Percentiles rank a stretch among this genome's conserved stretches.
phyloP scores from a whole-genome alignment of 2,113 vertebrate genomes.

The Prunella fulvescens region DNA sequence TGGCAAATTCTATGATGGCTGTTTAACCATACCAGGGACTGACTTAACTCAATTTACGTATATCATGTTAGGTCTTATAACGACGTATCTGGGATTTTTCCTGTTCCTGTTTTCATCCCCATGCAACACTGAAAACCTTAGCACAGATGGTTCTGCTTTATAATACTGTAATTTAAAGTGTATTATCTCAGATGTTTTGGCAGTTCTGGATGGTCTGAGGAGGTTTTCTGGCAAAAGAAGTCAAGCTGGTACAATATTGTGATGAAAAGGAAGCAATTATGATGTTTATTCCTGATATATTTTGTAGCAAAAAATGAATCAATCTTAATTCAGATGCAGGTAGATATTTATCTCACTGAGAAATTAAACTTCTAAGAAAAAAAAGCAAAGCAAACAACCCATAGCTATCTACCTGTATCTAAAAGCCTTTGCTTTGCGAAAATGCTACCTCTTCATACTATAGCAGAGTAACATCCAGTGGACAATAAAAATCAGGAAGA shows the following conservation, averaged over 20 bases:
- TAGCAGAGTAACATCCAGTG: background rate
- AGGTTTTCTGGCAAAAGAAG: background rate
- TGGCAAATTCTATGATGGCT: background rate
- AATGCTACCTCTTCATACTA: background rate
- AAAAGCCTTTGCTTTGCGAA: background rate
- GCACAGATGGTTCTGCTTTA: constrained; percentile 45
- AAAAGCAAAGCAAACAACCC: background rate
- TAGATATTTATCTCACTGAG: background rate
- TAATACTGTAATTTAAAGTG: background rate
- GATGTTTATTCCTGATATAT: constrained; percentile 11
- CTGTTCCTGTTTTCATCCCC: background rate
- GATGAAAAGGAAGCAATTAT: constrained; percentile 24
- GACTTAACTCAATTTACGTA: background rate
- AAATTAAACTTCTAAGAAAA: background rate
- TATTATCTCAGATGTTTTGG: constrained; percentile 27
- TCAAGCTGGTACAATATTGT: constrained; percentile 27
- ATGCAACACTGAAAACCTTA: background rate
- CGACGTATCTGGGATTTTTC: background rate
- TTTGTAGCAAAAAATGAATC: background rate
- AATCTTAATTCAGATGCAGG: background rate
- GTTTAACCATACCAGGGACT: background rate
- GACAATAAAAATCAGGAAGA: background rate
- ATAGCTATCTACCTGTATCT: background rate
- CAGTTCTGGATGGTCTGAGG: background rate
- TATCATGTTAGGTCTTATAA: background rate